Evolutionary conservation across 2,797 vertebrate species (phyloP).

Genomic region (Phalanger gymnotis): DNA sequence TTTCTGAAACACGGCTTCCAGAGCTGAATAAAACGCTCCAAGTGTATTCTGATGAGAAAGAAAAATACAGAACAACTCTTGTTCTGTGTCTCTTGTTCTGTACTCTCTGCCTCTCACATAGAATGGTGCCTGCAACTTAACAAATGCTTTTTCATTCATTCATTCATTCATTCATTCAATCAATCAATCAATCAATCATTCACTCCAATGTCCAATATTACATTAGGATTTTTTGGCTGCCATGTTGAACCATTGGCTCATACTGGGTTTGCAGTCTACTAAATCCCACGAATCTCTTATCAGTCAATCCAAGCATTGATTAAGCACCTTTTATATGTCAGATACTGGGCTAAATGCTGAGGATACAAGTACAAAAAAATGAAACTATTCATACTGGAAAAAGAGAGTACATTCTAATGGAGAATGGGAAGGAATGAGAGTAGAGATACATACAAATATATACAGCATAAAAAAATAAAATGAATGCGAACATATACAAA

Average conservation of each 20-base stretch:
- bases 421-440: not conserved
- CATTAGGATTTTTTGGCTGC: not conserved
- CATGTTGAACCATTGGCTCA: not conserved
- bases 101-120: not conserved
- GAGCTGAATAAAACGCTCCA: not conserved
- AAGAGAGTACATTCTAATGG: not conserved
- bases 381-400: not conserved
- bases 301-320: not conserved
- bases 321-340: not conserved
- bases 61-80: not conserved
- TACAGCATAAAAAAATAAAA: not conserved
- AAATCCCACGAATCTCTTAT: not conserved
- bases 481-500: not conserved
- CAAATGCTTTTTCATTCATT: not conserved
- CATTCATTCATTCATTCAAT: not conserved
- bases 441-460: not conserved
- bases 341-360: not conserved
- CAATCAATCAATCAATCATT: no score
- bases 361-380: not conserved
- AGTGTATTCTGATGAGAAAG: not conserved
- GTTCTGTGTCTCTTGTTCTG: not conserved
- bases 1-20: not conserved
- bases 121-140: not conserved
- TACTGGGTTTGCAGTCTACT: not conserved
- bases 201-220: not conserved